phyloP scores from a whole-genome alignment of 2,888 invertebrate species.

The Dione juno region DNA sequence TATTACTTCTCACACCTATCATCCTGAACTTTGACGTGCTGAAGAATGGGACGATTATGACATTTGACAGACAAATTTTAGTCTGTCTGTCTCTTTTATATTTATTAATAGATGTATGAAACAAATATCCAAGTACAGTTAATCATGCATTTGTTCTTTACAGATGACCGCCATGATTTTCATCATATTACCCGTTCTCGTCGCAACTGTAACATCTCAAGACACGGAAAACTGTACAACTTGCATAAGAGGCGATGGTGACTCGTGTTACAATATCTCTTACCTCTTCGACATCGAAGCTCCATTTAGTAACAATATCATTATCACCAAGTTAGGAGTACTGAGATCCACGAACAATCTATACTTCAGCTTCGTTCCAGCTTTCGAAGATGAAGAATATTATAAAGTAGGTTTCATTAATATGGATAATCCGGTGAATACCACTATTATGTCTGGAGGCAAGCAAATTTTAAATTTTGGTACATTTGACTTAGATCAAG shows the following conservation, averaged over 20 bases:
- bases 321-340: conserved; percentile 66
- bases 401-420: conserved; percentile 68
- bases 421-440: conserved; percentile 54
- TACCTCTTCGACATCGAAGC: conserved; percentile 64
- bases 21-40: no score
- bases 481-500: conserved; percentile 71
- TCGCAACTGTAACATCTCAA: conserved; percentile 50
- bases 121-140: no score
- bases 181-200: conserved; percentile 49
- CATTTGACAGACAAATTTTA: no score
- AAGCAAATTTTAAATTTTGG: conserved; percentile 64
- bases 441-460: conserved; percentile 56
- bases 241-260: conserved; percentile 53
- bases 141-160: conserved; percentile 16
- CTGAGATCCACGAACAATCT: conserved; percentile 61
- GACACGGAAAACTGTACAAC: conserved; percentile 53
- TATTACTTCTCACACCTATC: no score
- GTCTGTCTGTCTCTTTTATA: no score
- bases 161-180: conserved; percentile 56
- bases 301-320: conserved; percentile 63
- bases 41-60: no score
- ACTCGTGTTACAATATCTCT: conserved; percentile 63
- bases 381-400: conserved; percentile 65
- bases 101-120: no score
- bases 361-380: conserved; percentile 71